A percentile compares a stretch with the other conserved stretches of the same genome.
These are phyloP conservation scores for Oxytorus armatus DNA, from an alignment of 2,888 invertebrate genomes.

Conservation along the genomic window DNA sequence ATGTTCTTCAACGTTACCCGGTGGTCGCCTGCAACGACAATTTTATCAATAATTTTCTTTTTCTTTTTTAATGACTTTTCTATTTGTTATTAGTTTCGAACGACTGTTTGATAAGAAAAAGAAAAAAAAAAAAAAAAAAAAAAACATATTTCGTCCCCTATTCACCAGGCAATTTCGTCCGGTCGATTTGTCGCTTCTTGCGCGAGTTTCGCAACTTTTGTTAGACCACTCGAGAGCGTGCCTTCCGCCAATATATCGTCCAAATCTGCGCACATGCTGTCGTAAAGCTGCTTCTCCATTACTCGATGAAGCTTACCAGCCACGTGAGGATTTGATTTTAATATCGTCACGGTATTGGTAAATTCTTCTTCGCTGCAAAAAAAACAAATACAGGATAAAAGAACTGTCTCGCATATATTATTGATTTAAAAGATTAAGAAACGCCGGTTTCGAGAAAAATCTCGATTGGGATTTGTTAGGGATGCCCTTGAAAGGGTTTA, in stretches of 20 bases:
- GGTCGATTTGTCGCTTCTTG: conserved; percentile 69
- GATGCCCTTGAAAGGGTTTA: no score
- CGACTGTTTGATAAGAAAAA: no score
- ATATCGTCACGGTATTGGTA: conserved; percentile 71
- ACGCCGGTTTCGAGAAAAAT: no score
- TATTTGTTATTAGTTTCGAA: not conserved
- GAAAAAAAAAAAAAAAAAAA: no score
- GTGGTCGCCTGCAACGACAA: conserved; percentile 77
- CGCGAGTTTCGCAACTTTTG: conserved; percentile 69
- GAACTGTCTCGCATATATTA: no score
- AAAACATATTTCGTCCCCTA: no score
- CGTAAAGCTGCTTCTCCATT: conserved; percentile 72
- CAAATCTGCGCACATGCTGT: conserved; percentile 73
- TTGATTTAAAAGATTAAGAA: no score
- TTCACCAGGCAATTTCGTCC: conserved; percentile 74
- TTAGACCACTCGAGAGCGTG: conserved; percentile 71
- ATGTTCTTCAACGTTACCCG: conserved; percentile 77
- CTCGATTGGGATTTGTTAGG: no score
- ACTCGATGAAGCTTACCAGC: conserved; percentile 72
- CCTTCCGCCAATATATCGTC: conserved; percentile 74
- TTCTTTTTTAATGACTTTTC: not conserved
- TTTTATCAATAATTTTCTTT: not conserved
- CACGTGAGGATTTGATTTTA: conserved; percentile 69
- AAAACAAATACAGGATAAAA: conserved; percentile 1
- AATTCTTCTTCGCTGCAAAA: conserved; percentile 77